Base-by-base conservation (phyloP, 2,888 invertebrate species). In the Tetragonula carbonaria region DNA sequence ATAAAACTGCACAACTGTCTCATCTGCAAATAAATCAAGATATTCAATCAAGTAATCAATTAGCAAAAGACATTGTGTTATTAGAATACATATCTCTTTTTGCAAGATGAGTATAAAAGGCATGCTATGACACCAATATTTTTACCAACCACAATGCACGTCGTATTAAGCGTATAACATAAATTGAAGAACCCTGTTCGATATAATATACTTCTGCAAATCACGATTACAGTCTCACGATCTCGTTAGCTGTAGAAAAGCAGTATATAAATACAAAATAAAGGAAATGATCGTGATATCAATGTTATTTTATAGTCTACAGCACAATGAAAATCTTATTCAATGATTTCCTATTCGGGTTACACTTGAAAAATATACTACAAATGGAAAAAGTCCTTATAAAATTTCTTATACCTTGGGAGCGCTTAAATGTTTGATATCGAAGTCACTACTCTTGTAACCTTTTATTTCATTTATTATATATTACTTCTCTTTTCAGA, bases 371-470 rank as follows among this genome's bases (percentile, higher is more conserved):
- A 92, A 91, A 92, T 92, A 92, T 89, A 89, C 90, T 92, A 92
- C 89, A 90, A 90, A 88, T 91, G 92, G 92, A 92, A 92, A 91
- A 90, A 91, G 91, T 90, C 78, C 85, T 91, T 93, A 93, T 92
- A 92, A 93, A 93, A 93, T 90, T 91, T 92, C 84, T 87, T 87
- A 86, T 88, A 88, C 86, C 86, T 90, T 88, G 83, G 86, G 86
- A 85, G 81, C 89, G 86, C 71, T 75, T 82, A 87, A 91, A 85
- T 82, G 74, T 90, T 84, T 79, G 59, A 88, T 84, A 86, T 84
- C 88, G 86, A 91, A 90, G 87, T 85, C 74, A 84, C 53, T 57
- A 74, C 63, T 70, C 63, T 28, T 57, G 65, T 55, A 66, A 74
- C 21, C 11, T 74, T 78, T 63, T 74, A 72, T 65, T 74, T 72